phyloP scores from a whole-genome alignment of 2,113 vertebrate genomes.

The Hyperopisus bebe region DNA sequence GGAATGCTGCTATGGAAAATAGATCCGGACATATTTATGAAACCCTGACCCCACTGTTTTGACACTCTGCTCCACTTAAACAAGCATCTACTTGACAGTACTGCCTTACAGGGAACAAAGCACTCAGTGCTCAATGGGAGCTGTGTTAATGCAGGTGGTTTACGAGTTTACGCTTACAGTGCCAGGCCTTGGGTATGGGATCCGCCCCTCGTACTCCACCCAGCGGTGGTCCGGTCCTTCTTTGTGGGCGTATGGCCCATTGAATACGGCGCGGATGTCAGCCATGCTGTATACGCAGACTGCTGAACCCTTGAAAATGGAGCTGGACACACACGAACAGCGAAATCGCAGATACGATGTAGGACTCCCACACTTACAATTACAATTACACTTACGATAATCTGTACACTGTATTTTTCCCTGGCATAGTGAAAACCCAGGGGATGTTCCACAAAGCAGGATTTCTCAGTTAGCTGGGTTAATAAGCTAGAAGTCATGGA shows the following conservation, averaged over 20 bases:
- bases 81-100: not conserved
- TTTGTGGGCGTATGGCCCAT: conserved; percentile 93
- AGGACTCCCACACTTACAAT: not conserved
- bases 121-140: not conserved
- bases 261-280: conserved; percentile 86
- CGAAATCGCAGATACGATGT: not conserved
- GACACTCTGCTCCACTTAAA: not conserved
- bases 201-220: conserved; percentile 88
- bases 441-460: not conserved
- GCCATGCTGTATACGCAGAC: conserved; percentile 95
- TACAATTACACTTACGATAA: not conserved
- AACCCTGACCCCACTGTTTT: not conserved
- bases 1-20: not conserved
- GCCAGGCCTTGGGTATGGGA: conserved; percentile 89
- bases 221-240: conserved; percentile 88
- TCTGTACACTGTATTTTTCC: not conserved
- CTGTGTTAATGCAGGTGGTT: not conserved
- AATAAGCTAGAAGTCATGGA: not conserved
- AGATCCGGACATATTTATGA: not conserved
- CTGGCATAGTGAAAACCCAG: not conserved
- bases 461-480: not conserved
- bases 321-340: conserved; percentile 56
- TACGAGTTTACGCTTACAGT: conserved; percentile 67
- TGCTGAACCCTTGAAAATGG: conserved; percentile 94
- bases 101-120: not conserved